Percentiles rank a stretch among this genome's conserved stretches.
These are phyloP conservation scores for Cantharis rustica DNA, from an alignment of 2,888 invertebrate genomes.

Conservation along the genomic window DNA sequence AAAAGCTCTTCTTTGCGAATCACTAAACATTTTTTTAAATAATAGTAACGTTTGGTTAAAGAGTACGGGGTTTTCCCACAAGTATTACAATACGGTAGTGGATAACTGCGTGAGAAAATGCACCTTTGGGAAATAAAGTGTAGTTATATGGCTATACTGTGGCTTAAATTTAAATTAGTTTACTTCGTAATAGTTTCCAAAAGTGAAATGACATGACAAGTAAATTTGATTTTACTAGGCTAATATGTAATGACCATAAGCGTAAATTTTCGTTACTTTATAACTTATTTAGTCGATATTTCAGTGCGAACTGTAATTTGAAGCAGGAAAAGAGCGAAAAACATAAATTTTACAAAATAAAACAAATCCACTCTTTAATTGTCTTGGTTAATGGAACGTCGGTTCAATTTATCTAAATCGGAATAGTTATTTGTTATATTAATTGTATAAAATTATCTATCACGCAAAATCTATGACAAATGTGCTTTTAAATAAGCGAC, in stretches of 20 bases:
- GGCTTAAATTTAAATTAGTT: constrained; percentile 23
- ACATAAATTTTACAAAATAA: background rate
- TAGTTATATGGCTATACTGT: constrained; percentile 13
- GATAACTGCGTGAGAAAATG: constrained; percentile 13
- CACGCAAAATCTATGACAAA: background rate
- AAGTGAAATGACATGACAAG: background rate
- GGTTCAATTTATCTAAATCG: background rate
- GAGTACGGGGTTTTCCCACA: background rate
- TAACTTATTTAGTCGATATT: background rate
- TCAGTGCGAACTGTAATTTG: background rate
- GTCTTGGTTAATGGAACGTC: background rate
- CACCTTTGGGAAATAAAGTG: constrained; percentile 20
- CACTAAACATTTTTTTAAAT: background rate
- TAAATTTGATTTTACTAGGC: background rate
- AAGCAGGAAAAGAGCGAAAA: background rate
- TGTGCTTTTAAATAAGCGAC: background rate
- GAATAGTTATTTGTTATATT: background rate
- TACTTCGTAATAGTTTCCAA: constrained; percentile 8
- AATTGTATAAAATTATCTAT: background rate
- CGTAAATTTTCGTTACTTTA: background rate
- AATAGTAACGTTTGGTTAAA: background rate
- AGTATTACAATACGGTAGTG: background rate
- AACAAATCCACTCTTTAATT: background rate
- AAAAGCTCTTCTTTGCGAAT: background rate
- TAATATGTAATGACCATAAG: background rate